phyloP scores from a whole-genome alignment of 2,797 vertebrate genomes.

The Bucorvus abyssinicus region DNA sequence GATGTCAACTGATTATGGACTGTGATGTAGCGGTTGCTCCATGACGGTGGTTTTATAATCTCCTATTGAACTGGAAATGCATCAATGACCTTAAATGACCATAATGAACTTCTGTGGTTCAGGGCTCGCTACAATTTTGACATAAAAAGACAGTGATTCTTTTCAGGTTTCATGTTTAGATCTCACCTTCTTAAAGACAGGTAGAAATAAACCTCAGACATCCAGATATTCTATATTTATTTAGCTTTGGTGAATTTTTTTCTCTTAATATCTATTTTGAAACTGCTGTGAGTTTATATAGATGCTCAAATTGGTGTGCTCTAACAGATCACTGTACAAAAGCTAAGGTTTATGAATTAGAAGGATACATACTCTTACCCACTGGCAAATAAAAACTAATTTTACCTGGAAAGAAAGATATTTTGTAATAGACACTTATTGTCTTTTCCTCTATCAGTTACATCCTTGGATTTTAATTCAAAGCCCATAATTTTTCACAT shows the following conservation, averaged over 20 bases:
- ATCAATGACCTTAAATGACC: neutral
- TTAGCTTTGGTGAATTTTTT: neutral
- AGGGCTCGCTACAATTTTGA: neutral
- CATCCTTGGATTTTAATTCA: neutral
- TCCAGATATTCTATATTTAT: neutral
- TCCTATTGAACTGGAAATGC: neutral
- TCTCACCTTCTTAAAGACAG: neutral
- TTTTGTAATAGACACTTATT: neutral
- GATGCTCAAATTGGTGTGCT: neutral
- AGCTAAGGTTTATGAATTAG: neutral
- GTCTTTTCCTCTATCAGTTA: accelerated
- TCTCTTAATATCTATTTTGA: neutral
- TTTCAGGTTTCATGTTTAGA: neutral
- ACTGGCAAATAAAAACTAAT: neutral
- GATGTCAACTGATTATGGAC: neutral
- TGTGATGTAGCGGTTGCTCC: neutral
- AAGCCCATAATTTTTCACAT: neutral
- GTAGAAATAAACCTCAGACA: neutral
- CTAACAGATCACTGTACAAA: neutral
- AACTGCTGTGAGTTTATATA: neutral
- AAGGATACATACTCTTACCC: neutral
- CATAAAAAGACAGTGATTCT: neutral
- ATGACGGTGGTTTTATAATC: neutral
- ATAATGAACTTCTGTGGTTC: neutral
- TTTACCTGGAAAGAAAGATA: neutral